phyloP scores from a whole-genome alignment of 2,113 vertebrate genomes.

The Prietella phreatophila region DNA sequence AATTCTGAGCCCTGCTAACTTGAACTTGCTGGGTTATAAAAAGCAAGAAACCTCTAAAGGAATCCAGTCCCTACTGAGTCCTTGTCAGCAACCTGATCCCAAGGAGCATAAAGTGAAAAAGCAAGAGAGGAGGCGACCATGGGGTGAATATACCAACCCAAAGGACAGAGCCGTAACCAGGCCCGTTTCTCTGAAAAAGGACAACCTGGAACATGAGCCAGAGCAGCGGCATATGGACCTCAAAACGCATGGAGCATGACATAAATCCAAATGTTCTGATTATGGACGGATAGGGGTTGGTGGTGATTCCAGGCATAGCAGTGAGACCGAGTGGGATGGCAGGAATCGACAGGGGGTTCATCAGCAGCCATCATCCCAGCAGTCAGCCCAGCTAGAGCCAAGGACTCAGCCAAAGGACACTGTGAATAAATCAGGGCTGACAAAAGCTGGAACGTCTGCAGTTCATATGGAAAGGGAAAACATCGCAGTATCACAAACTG shows the following conservation, averaged over 20 bases:
- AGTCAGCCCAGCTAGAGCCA: constrained; percentile 30
- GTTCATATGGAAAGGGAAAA: constrained; percentile 62
- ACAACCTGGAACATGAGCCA: constrained; percentile 53
- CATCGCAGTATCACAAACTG: constrained; percentile 61
- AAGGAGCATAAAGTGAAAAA: constrained; percentile 35
- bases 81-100: neutral
- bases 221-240: constrained; percentile 51
- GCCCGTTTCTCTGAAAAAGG: constrained; percentile 57
- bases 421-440: constrained; percentile 34
- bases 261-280: constrained; percentile 45
- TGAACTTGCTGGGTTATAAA: constrained; percentile 61
- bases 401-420: constrained; percentile 36
- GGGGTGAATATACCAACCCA: constrained; percentile 66
- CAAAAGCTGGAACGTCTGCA: constrained; percentile 40
- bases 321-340: constrained; percentile 59
- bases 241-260: constrained; percentile 45
- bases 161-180: constrained; percentile 55
- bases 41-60: constrained; percentile 21
- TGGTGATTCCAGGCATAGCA: constrained; percentile 35
- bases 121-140: constrained; percentile 46
- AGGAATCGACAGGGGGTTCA: constrained; percentile 55
- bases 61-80: neutral
- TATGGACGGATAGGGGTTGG: constrained; percentile 36
- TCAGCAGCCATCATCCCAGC: constrained; percentile 40
- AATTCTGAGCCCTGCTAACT: constrained; percentile 75